phyloP scores from a whole-genome alignment of 2,888 invertebrate genomes.

The Rotaria magnacalcarata region DNA sequence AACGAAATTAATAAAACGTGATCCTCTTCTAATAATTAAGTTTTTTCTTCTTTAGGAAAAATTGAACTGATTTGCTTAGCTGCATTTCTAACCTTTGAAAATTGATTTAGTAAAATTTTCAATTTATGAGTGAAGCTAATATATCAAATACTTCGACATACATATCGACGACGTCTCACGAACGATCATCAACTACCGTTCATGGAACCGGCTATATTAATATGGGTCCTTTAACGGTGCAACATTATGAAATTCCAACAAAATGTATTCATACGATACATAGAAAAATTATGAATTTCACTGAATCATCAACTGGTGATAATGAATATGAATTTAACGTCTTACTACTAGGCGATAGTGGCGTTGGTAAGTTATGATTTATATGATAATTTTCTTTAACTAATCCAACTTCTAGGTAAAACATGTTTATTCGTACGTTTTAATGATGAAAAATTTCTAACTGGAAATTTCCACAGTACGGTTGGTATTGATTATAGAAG shows the following conservation, averaged over 20 bases:
- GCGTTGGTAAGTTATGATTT: not conserved
- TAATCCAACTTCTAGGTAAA: conserved; percentile 66
- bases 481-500: conserved; percentile 86
- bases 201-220: not conserved
- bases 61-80: too few species aligned
- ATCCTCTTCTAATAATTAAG: too few species aligned
- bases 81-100: not conserved
- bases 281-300: too few species aligned
- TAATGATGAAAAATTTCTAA: conserved; percentile 84
- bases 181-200: not conserved
- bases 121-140: not conserved
- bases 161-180: not conserved
- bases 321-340: conserved; percentile 12
- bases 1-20: not conserved
- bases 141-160: not conserved
- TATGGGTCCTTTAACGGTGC: not conserved
- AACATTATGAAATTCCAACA: not conserved
- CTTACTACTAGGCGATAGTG: not conserved
- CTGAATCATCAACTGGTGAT: not conserved
- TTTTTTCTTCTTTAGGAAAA: too few species aligned
- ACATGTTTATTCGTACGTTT: conserved; percentile 88
- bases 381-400: not conserved
- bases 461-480: conserved; percentile 89
- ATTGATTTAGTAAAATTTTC: not conserved
- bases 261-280: not conserved